Percentiles rank a stretch among this genome's conserved stretches.
phyloP scores from a whole-genome alignment of 1,140 invertebrate genomes.

The Tenebrio molitor region DNA sequence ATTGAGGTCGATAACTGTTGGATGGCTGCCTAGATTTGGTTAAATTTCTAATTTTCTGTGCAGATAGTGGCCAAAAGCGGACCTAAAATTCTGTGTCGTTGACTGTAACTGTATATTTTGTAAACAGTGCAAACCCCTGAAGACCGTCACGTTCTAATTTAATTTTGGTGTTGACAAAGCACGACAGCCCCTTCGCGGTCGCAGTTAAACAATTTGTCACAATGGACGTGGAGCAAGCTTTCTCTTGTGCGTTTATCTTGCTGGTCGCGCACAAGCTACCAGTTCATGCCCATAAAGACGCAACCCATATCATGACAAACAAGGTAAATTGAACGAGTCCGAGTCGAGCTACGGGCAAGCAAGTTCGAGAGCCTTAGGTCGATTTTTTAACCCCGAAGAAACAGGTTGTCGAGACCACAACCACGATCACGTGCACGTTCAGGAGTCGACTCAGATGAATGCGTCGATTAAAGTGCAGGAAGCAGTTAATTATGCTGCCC shows the following conservation, averaged over 20 bases:
- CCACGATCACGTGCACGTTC: constrained; percentile 27
- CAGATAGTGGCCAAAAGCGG: neutral
- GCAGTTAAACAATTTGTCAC: constrained; percentile 7
- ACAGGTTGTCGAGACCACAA: constrained; percentile 17
- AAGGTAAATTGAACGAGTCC: constrained; percentile 38
- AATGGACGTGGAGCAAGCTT: neutral
- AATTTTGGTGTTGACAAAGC: neutral
- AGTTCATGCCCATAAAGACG: constrained; percentile 24
- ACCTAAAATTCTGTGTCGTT: neutral
- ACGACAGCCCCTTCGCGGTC: constrained; percentile 6
- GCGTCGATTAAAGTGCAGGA: constrained; percentile 35
- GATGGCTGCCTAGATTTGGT: neutral
- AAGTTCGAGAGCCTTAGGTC: constrained; percentile 24
- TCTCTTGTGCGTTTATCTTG: too few species aligned
- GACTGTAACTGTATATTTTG: constrained; percentile 15
- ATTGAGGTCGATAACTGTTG: neutral
- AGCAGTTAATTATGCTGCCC: constrained; percentile 26
- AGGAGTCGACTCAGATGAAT: constrained; percentile 34
- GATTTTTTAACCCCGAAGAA: constrained; percentile 23
- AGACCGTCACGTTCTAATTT: neutral
- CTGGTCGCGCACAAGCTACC: neutral
- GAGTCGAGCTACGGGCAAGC: neutral
- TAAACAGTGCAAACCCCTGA: constrained; percentile 3
- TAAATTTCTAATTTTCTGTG: neutral
- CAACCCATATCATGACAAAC: constrained; percentile 29